Conservation (phyloP, 2,797 vertebrate genomes). For the Acrocephalus scirpaceus region DNA sequence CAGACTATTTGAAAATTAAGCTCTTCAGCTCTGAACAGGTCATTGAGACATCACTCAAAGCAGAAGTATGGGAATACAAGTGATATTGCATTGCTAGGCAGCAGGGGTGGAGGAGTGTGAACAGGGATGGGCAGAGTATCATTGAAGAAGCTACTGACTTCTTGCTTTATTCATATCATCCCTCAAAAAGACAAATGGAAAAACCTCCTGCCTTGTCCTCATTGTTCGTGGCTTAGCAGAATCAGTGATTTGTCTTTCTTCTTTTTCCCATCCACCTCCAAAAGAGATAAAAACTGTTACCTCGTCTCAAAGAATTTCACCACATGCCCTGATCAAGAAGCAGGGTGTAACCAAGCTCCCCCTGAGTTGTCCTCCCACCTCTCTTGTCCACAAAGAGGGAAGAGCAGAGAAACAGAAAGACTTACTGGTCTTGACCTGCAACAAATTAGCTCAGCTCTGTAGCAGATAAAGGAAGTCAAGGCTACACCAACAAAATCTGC, state of each 20-base stretch:
- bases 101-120: neutral
- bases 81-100: rapidly evolving
- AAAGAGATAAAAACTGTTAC: neutral
- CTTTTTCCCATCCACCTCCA: neutral
- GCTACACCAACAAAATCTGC: neutral
- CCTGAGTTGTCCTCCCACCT: neutral
- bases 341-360: neutral
- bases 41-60: neutral
- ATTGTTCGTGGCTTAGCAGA: neutral
- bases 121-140: neutral
- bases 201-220: neutral
- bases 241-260: neutral
- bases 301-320: neutral
- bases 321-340: neutral
- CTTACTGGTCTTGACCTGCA: neutral
- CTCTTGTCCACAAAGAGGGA: neutral
- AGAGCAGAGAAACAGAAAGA: neutral
- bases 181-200: neutral
- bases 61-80: neutral
- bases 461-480: neutral
- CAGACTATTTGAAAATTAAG: neutral
- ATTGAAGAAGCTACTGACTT: neutral
- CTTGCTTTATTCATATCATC: neutral
- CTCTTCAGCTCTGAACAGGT: neutral
- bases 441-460: neutral